Percentiles rank a stretch among this genome's conserved stretches.
phyloP scores from a whole-genome alignment of 2,888 invertebrate species.

The Pandemis heparana region DNA sequence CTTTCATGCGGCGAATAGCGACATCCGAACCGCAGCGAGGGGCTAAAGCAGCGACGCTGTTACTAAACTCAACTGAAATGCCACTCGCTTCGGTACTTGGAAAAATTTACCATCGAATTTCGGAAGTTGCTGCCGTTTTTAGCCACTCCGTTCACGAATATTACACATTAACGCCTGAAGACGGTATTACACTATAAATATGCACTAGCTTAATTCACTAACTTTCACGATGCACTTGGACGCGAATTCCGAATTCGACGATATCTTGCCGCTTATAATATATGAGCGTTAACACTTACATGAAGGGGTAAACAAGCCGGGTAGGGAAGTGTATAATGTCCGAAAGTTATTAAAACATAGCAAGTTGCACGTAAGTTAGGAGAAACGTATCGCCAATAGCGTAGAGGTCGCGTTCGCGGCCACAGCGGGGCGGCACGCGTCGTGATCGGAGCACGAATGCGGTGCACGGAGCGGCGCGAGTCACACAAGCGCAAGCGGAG shows the following conservation, averaged over 20 bases:
- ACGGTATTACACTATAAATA: conserved; percentile 59
- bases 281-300: conserved; percentile 83
- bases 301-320: conserved; percentile 84
- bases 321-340: conserved; percentile 80
- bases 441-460: conserved; percentile 85
- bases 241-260: conserved; percentile 83
- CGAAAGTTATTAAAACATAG: conserved; percentile 80
- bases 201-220: conserved; percentile 78
- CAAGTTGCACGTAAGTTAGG: conserved; percentile 82
- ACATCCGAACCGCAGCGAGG: conserved; percentile 62
- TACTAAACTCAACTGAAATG: conserved; percentile 65
- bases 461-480: conserved; percentile 85
- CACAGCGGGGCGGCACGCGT: conserved; percentile 85
- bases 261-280: conserved; percentile 74
- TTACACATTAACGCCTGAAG: conserved; percentile 58
- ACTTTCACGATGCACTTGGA: conserved; percentile 79
- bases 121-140: conserved; percentile 72
- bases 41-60: conserved; percentile 42
- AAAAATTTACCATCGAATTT: conserved; percentile 79
- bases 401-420: conserved; percentile 87
- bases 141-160: conserved; percentile 65
- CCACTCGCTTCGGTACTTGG: conserved; percentile 68
- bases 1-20: conserved; percentile 68
- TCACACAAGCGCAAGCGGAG: conserved; percentile 86
- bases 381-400: conserved; percentile 85